phyloP scores from a whole-genome alignment of 2,113 vertebrate species.

The Eurystomus gularis region DNA sequence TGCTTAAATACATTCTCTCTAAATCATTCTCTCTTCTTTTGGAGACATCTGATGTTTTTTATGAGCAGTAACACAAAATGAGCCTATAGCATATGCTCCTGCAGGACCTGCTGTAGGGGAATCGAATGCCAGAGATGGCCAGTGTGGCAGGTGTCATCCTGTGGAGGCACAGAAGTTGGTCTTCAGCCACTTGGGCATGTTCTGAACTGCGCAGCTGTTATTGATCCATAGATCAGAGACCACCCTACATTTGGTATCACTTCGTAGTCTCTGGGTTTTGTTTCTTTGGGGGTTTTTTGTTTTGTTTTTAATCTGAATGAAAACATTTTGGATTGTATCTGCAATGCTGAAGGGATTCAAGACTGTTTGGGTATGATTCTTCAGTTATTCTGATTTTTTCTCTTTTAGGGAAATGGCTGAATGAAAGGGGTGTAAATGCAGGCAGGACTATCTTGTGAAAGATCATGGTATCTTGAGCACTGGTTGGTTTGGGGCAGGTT shows the following conservation, averaged over 20 bases:
- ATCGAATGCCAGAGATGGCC: neutral
- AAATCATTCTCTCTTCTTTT: neutral
- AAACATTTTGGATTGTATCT: neutral
- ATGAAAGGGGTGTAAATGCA: rapidly evolving
- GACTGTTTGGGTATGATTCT: neutral
- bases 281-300: neutral
- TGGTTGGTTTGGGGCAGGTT: rapidly evolving
- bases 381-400: neutral
- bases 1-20: neutral
- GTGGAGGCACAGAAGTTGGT: neutral
- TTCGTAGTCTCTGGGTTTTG: neutral
- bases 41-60: neutral
- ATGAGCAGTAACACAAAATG: neutral
- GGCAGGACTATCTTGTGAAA: neutral
- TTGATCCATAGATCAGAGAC: neutral
- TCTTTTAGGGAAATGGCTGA: neutral
- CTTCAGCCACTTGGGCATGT: neutral
- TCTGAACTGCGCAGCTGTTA: neutral
- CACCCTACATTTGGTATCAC: rapidly evolving
- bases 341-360: neutral
- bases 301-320: neutral
- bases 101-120: neutral
- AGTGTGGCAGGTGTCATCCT: neutral
- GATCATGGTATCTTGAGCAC: neutral
- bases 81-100: neutral